Evolutionary conservation across 2,797 vertebrate species (phyloP).

Genomic region (Glossophaga mutica): DNA sequence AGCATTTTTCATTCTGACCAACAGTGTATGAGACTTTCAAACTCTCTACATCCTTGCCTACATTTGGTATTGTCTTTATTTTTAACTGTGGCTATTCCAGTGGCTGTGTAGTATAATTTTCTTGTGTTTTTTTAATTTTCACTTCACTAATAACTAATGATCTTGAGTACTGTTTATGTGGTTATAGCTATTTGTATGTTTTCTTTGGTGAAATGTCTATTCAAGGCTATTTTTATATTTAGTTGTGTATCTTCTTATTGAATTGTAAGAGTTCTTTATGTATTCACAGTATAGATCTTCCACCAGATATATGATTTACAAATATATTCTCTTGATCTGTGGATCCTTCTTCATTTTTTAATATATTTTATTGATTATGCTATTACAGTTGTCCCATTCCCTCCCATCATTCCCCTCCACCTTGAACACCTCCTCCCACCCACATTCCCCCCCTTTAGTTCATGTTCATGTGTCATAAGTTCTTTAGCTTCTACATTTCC

Average conservation of each 20-base stretch:
- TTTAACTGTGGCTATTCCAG: background rate
- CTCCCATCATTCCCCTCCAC: too few relatives aligned
- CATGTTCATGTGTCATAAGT: too few relatives aligned
- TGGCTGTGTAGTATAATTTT: background rate
- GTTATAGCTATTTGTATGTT: background rate
- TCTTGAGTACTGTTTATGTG: background rate
- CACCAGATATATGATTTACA: background rate
- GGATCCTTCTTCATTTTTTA: too few relatives aligned
- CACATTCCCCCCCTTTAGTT: too few relatives aligned
- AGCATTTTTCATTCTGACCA: background rate
- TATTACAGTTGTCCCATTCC: too few relatives aligned
- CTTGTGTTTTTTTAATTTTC: background rate
- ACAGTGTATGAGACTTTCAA: background rate
- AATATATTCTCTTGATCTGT: background rate
- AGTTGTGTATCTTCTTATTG: background rate
- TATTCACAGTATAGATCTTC: background rate
- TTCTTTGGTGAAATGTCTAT: background rate
- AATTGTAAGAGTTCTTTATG: background rate
- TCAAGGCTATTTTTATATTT: conserved; percentile 8
- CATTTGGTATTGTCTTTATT: background rate
- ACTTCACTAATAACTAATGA: background rate
- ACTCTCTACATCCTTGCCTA: background rate
- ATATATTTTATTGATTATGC: too few relatives aligned
- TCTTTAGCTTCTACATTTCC: too few relatives aligned
- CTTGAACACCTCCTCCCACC: too few relatives aligned